Evolutionary conservation across 2,113 vertebrate species (phyloP).

Genomic region (Lagopus muta): DNA sequence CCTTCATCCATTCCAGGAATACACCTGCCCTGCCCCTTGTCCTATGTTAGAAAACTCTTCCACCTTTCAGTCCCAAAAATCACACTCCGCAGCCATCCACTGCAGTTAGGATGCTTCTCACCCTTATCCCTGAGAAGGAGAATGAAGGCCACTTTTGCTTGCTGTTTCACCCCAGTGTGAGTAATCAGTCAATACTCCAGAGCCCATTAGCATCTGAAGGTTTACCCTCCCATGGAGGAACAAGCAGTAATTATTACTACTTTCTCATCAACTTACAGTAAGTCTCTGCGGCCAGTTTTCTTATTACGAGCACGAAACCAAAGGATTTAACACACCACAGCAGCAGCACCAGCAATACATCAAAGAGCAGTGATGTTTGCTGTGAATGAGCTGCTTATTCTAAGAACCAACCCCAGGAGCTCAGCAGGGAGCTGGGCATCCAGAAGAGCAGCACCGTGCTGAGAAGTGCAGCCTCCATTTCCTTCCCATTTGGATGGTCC

Average conservation of each 20-base stretch:
- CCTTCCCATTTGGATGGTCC: not conserved
- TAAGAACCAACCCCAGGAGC: not conserved
- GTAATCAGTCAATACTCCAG: not conserved
- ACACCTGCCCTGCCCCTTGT: not conserved
- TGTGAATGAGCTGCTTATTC: constrained; percentile 9
- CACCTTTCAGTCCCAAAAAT: not conserved
- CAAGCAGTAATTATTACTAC: constrained; percentile 37
- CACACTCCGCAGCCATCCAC: not conserved
- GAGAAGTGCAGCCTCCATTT: not conserved
- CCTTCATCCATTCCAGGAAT: not conserved
- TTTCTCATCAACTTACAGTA: constrained; percentile 31
- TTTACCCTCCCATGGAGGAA: not conserved
- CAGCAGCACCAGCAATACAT: not conserved
- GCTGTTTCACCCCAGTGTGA: not conserved
- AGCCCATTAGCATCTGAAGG: constrained; percentile 6
- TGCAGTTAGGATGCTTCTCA: not conserved
- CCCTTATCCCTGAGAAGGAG: not conserved
- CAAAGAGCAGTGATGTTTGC: not conserved
- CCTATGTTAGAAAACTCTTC: accelerated
- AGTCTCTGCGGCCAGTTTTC: not conserved
- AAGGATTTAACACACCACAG: not conserved
- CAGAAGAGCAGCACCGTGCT: not conserved
- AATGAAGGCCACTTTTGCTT: not conserved
- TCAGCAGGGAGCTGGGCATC: not conserved
- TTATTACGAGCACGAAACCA: not conserved